phyloP scores from a whole-genome alignment of 2,113 vertebrate genomes.

The Engystomops pustulosus region DNA sequence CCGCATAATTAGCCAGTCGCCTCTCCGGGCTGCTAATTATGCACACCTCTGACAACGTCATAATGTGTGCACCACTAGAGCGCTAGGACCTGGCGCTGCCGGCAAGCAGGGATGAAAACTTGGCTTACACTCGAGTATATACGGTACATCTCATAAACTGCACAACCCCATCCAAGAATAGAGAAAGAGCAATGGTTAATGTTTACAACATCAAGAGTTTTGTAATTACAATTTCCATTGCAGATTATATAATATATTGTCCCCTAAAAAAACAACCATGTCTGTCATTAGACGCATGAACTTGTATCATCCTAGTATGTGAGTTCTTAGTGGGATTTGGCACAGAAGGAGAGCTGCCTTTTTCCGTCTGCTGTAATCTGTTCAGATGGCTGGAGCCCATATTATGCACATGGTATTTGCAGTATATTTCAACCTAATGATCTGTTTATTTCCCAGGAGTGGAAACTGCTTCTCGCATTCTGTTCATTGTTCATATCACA shows the following conservation, averaged over 20 bases:
- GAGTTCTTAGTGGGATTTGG: slow-evolving; percentile 12
- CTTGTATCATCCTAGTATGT: neutral
- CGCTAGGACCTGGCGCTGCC: too few species aligned
- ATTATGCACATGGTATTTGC: slow-evolving; percentile 48
- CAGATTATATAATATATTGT: too few species aligned
- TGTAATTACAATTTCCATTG: too few species aligned
- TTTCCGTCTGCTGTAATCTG: slow-evolving; percentile 16
- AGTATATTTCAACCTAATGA: slow-evolving; percentile 47
- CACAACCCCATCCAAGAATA: neutral
- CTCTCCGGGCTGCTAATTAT: too few species aligned
- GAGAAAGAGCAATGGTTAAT: neutral
- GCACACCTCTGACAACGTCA: too few species aligned
- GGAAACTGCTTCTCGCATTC: slow-evolving; percentile 13
- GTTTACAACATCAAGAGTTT: too few species aligned
- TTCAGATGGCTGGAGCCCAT: slow-evolving; percentile 33
- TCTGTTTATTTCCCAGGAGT: slow-evolving; percentile 43
- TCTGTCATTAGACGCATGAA: neutral
- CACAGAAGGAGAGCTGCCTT: neutral
- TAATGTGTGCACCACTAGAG: too few species aligned
- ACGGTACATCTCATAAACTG: neutral
- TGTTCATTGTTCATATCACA: slow-evolving; percentile 33
- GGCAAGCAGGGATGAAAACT: too few species aligned
- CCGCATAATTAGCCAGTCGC: too few species aligned
- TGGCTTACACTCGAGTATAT: too few species aligned
- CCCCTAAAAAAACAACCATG: too few species aligned